phyloP scores from a whole-genome alignment of 2,113 vertebrate species.

The Sceloporus tristichus region DNA sequence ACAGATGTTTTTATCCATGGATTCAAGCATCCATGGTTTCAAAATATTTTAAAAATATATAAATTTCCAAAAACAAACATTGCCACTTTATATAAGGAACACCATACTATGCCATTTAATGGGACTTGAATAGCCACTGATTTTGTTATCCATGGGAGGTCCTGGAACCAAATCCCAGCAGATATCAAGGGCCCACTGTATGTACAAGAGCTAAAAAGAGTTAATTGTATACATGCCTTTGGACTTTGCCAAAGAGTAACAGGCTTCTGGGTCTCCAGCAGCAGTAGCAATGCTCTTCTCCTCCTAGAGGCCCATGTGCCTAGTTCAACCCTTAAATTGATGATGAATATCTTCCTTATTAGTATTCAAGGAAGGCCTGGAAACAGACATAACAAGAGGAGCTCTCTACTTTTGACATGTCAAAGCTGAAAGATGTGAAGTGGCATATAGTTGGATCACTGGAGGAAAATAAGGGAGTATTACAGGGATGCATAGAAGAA shows the following conservation, averaged over 20 bases:
- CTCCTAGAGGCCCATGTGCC: neutral
- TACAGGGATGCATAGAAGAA: neutral
- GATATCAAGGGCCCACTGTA: too few species aligned
- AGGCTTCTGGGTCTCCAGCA: neutral
- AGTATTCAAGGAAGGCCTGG: neutral
- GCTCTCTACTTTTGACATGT: neutral
- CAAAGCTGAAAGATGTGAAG: neutral
- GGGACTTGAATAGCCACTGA: too few species aligned
- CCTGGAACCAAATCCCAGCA: too few species aligned
- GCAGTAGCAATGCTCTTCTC: too few species aligned
- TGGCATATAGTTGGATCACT: neutral
- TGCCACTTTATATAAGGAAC: too few species aligned
- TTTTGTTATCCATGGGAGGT: too few species aligned
- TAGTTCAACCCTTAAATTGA: neutral
- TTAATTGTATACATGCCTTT: neutral
- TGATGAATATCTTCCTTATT: neutral
- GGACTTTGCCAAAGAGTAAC: neutral
- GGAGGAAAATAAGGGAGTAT: neutral
- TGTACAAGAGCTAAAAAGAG: conserved; percentile 7
- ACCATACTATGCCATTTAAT: too few species aligned
- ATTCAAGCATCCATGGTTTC: too few species aligned
- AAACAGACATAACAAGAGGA: neutral
- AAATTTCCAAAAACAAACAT: too few species aligned
- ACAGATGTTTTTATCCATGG: too few species aligned
- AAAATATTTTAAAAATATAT: too few species aligned